Percentiles rank a stretch among this genome's conserved stretches.
Evolutionary conservation across 92 coral and sea anemone genomes (phyloP).

Genomic region (Umimayanthus kanabou): DNA sequence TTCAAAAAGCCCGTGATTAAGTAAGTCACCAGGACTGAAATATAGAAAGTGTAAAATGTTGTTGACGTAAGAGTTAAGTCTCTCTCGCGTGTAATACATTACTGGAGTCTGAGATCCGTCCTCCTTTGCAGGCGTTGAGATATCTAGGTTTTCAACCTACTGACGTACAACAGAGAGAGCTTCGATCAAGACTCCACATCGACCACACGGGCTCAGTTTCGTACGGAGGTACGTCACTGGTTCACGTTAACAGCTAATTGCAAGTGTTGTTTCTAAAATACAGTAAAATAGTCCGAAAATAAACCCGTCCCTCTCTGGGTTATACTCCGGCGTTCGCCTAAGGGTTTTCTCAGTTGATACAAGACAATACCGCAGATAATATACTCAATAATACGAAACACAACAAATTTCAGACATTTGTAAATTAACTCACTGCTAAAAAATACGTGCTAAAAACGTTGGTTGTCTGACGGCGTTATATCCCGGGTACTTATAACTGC

Average conservation of each 20-base stretch:
- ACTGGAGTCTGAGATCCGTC: not conserved
- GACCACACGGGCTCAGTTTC: slow-evolving; percentile 88
- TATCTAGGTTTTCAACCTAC: slow-evolving; percentile 94
- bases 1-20: no score
- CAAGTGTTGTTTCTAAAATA: not conserved
- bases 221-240: slow-evolving; percentile 77
- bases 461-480: no score
- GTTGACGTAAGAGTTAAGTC: not conserved
- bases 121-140: slow-evolving; percentile 74
- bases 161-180: slow-evolving; percentile 78
- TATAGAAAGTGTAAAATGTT: not conserved
- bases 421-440: no score
- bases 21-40: no score
- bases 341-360: no score
- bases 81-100: not conserved
- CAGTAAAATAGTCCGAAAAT: not conserved
- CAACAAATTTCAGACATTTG: no score
- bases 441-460: no score
- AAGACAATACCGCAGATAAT: no score
- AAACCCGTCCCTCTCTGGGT: no score
- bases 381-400: no score
- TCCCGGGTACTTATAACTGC: no score
- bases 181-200: slow-evolving; percentile 75
- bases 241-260: not conserved
- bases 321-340: no score